These are phyloP conservation scores for Caenorhabditis wallacei DNA, from an alignment of 2,888 invertebrate genomes.

Conservation along the genomic window DNA sequence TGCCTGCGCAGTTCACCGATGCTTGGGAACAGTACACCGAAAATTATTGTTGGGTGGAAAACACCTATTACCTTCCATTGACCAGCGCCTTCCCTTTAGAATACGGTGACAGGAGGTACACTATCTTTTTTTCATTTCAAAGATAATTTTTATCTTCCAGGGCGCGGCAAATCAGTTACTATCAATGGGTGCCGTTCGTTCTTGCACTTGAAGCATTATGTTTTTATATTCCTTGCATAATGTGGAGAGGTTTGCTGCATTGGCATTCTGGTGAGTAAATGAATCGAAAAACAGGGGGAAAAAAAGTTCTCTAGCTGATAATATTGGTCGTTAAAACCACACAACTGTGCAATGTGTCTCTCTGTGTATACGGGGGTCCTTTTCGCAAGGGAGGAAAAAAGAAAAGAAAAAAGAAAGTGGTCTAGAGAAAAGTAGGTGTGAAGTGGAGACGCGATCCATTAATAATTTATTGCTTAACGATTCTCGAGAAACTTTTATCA, in stretches of 20 bases:
- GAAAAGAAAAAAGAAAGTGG: slow-evolving; percentile 40
- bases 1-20: slow-evolving; percentile 85
- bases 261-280: slow-evolving; percentile 83
- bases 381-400: slow-evolving; percentile 6
- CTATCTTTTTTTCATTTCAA: too few relatives aligned
- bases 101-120: slow-evolving; percentile 83
- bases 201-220: slow-evolving; percentile 85
- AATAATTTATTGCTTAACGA: slow-evolving; percentile 62
- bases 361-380: slow-evolving; percentile 31
- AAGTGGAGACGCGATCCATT: slow-evolving; percentile 58
- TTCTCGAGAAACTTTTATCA: slow-evolving; percentile 64
- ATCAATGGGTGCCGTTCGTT: slow-evolving; percentile 84
- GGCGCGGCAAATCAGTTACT: slow-evolving; percentile 83
- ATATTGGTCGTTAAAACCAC: slow-evolving; percentile 64
- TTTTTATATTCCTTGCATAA: slow-evolving; percentile 85
- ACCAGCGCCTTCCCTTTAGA: slow-evolving; percentile 83
- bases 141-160: slow-evolving; percentile 65
- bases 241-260: slow-evolving; percentile 85
- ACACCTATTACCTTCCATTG: slow-evolving; percentile 85
- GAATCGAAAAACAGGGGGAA: slow-evolving; percentile 10
- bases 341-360: slow-evolving; percentile 54
- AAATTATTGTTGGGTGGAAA: slow-evolving; percentile 85
- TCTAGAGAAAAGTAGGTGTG: slow-evolving; percentile 48
- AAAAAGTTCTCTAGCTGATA: slow-evolving; percentile 36
- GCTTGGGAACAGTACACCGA: slow-evolving; percentile 85